These are phyloP conservation scores for Dendrocopos noguchii DNA, from an alignment of 2,113 vertebrate species.

Conservation along the genomic window DNA sequence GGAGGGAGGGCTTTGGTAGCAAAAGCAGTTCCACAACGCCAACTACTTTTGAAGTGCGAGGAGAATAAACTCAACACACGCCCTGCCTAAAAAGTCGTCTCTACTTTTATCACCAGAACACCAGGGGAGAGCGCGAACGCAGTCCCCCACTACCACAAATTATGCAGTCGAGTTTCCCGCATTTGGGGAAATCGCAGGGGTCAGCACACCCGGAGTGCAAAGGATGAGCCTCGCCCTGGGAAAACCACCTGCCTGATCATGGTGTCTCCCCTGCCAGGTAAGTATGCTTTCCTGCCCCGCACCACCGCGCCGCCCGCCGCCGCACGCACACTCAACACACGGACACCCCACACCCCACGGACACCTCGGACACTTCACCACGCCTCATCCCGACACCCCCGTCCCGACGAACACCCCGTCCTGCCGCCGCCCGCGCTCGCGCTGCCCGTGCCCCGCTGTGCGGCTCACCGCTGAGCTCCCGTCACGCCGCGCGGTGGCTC, in stretches of 20 bases:
- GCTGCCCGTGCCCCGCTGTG: too few species aligned
- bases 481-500: too few species aligned
- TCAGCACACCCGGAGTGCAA: background rate
- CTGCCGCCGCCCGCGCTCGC: background rate
- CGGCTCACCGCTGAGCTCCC: too few species aligned
- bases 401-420: too few species aligned
- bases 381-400: too few species aligned
- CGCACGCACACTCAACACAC: background rate
- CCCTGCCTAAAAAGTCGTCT: too few species aligned
- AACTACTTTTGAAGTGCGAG: too few species aligned
- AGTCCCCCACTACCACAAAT: slow-evolving; percentile 44
- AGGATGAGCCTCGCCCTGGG: background rate
- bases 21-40: too few species aligned
- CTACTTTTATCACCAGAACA: too few species aligned
- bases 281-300: background rate
- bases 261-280: background rate
- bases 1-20: too few species aligned
- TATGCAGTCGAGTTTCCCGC: slow-evolving; percentile 44
- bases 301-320: background rate
- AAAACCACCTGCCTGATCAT: slow-evolving; percentile 27
- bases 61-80: too few species aligned
- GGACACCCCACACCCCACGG: background rate
- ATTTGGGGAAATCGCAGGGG: slow-evolving; percentile 36
- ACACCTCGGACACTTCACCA: too few species aligned
- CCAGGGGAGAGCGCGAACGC: background rate